Evolutionary conservation across 2,888 invertebrate species (phyloP).

Genomic region (Venustoraphidia nigricollis): DNA sequence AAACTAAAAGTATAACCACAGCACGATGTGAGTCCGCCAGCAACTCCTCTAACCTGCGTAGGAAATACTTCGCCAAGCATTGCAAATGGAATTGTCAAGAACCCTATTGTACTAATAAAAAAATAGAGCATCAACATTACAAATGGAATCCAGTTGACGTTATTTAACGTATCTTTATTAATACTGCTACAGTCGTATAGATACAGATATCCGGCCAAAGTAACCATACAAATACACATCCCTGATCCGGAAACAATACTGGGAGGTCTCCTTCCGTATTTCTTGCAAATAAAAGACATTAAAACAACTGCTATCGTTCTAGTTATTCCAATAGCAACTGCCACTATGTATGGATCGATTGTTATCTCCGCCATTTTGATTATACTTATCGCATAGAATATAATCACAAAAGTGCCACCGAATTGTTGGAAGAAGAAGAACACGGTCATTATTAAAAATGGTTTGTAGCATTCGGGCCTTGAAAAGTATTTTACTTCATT

Average conservation of each 20-base stretch:
- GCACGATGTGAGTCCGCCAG: constrained; percentile 31
- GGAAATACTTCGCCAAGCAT: constrained; percentile 40
- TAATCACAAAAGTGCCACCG: constrained; percentile 35
- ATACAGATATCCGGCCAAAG: constrained; percentile 29
- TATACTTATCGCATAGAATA: constrained; percentile 39
- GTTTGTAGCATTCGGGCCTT: constrained; percentile 28
- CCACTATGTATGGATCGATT: constrained; percentile 30
- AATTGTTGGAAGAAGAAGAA: constrained; percentile 43
- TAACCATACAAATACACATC: constrained; percentile 35
- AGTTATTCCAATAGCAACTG: constrained; percentile 33
- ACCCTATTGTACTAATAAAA: constrained; percentile 34
- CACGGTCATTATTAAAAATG: constrained; percentile 29
- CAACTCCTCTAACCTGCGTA: constrained; percentile 32
- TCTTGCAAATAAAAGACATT: constrained; percentile 31
- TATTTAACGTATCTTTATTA: constrained; percentile 7
- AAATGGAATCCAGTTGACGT: constrained; percentile 26
- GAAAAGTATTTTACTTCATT: constrained; percentile 20
- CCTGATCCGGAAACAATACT: constrained; percentile 39
- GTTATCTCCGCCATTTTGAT: constrained; percentile 29
- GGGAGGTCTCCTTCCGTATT: constrained; percentile 38
- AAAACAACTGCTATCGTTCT: constrained; percentile 29
- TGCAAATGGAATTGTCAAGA: constrained; percentile 38
- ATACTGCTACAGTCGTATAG: constrained; percentile 18
- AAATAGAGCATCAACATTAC: constrained; percentile 31
- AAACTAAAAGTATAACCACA: constrained; percentile 36